Evolutionary conservation across 2,113 vertebrate species (phyloP).

Genomic region (Rhinolophus sinicus): DNA sequence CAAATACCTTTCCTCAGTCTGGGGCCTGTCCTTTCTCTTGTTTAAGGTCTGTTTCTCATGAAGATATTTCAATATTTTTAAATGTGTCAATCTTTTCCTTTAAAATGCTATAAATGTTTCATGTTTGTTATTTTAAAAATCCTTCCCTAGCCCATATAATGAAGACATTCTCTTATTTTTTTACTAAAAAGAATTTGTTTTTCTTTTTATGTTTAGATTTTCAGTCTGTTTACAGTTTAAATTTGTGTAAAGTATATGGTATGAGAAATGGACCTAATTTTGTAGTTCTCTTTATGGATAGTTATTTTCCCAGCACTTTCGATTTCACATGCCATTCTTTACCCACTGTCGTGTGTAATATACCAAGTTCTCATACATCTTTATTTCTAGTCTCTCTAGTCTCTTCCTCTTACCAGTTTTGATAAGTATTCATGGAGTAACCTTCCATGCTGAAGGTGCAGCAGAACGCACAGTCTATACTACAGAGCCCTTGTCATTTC

Average conservation of each 20-base stretch:
- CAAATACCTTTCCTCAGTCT: neutral
- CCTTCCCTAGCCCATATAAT: neutral
- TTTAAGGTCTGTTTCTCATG: neutral
- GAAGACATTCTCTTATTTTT: neutral
- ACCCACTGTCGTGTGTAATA: neutral
- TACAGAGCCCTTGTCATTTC: neutral
- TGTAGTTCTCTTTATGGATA: neutral
- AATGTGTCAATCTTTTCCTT: neutral
- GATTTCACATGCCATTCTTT: neutral
- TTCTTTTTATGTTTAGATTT: neutral
- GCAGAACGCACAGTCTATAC: neutral
- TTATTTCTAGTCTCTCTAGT: neutral
- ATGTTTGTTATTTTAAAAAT: conserved; percentile 15
- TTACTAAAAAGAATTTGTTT: neutral
- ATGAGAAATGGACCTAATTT: neutral
- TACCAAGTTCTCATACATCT: neutral
- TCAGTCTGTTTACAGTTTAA: neutral
- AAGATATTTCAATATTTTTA: neutral
- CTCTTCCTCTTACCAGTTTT: neutral
- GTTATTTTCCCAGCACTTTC: neutral
- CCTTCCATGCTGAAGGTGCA: neutral
- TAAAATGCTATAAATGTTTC: neutral
- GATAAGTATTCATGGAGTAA: neutral
- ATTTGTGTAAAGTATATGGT: neutral
- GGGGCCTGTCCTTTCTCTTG: neutral